Evolutionary conservation across 2,113 vertebrate species (phyloP), one percentile per base, ranked within the genome.

Genomic region (Cyanoliseus patagonus): DNA sequence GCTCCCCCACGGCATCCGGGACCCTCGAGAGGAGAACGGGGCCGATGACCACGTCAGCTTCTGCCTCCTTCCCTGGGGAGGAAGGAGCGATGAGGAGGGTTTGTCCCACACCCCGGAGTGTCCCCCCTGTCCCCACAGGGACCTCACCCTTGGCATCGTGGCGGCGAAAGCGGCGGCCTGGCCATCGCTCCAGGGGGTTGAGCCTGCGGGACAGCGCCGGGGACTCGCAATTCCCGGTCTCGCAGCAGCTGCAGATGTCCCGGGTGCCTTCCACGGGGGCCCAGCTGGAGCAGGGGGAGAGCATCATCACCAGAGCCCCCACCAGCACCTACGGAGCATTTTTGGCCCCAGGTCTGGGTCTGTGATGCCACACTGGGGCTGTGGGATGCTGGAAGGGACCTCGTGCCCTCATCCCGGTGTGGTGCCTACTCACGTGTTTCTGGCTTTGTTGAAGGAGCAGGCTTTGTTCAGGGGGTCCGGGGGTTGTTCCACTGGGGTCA

Each of bases 211-310:
- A 79, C 7, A 63, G 44, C 0, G 35, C 16, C 0, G 69, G 41
- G 28, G 62, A 25, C 13, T 61, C 91, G 0, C 97, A 97, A 31
- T 82, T 94, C 13, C 87, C 70, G 0, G 37, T 80, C 77, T 95
- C 96, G 0, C 97, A 97, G 93, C 96, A 97, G 84, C 90, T 88
- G 37, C 96, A 97, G 85, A 97, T 88, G 51, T 94, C 92, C 12
- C 82, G 68, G 24, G 82, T 75, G 41, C 97, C 97, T 91, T 97
- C 96, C 55, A 97, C 73, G 0, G 95, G 91, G 7, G 80, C 25
- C 97, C 97, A 97, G 22, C 97, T 97, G 51, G 3, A 42, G 44
- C 3, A 2, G 31, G 20, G 41, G 2, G 24, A 11, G n/a, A 89
- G 11, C 51, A 46, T 20, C 0, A 0, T 72, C 75, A 93, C 15